phyloP scores from a whole-genome alignment of 2,888 invertebrate genomes.

The Peribatodes rhomboidaria region DNA sequence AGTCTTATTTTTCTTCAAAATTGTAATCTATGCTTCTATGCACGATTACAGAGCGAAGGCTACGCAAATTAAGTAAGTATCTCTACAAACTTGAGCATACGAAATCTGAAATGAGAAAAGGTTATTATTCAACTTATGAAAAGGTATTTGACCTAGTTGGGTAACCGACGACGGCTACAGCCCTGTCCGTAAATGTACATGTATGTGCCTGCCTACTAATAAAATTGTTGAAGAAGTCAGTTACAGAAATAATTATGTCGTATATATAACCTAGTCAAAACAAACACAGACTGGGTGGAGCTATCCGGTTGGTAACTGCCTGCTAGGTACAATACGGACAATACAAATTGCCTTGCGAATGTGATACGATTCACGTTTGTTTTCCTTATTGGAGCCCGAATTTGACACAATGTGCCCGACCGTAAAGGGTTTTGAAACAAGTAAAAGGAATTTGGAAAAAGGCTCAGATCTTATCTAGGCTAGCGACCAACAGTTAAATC shows the following conservation, averaged over 20 bases:
- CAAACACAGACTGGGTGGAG: slow-evolving; percentile 30
- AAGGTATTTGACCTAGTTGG: too few relatives aligned
- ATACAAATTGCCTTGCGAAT: slow-evolving; percentile 17
- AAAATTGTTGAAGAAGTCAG: not conserved
- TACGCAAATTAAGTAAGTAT: slow-evolving; percentile 1
- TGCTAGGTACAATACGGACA: slow-evolving; percentile 15
- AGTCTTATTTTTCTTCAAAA: not conserved
- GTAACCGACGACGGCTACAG: too few relatives aligned
- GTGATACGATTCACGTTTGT: slow-evolving; percentile 16
- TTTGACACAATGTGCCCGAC: not conserved
- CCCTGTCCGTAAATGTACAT: not conserved
- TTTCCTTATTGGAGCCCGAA: slow-evolving; percentile 25
- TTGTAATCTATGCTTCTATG: slow-evolving; percentile 7
- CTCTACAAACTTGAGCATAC: not conserved
- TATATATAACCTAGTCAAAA: slow-evolving; percentile 22
- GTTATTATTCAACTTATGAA: not conserved
- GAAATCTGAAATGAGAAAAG: not conserved
- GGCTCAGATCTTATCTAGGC: not conserved
- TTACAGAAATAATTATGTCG: slow-evolving; percentile 7
- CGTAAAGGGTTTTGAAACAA: not conserved
- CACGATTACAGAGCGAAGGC: not conserved
- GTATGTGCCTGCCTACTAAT: not conserved
- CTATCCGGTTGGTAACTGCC: slow-evolving; percentile 38
- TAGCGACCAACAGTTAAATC: not conserved
- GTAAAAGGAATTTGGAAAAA: not conserved